Conservation (phyloP, 2,888 invertebrate species). For the Thera britannica region DNA sequence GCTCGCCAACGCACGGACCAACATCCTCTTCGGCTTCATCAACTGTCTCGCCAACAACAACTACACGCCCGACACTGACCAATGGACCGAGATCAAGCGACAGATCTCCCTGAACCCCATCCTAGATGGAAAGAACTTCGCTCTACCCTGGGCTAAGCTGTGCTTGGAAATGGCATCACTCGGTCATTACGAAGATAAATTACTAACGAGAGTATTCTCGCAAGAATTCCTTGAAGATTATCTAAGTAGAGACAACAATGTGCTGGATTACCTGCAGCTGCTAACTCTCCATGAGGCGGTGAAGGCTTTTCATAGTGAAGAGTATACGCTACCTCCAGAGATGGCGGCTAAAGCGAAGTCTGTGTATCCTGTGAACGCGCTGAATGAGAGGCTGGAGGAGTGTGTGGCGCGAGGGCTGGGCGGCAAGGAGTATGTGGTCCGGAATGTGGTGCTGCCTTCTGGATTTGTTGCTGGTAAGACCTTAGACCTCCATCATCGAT, state of each 20-base stretch:
- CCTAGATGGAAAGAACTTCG: conserved; percentile 61
- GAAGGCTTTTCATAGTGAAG: conserved; percentile 68
- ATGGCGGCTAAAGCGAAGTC: conserved; percentile 65
- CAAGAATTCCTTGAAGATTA: conserved; percentile 74
- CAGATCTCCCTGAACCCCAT: conserved; percentile 71
- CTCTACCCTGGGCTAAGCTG: conserved; percentile 82
- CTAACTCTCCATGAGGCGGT: conserved; percentile 84
- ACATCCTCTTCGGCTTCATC: conserved; percentile 78
- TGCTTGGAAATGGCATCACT: conserved; percentile 85
- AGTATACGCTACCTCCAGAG: conserved; percentile 66
- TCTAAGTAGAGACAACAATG: conserved; percentile 62
- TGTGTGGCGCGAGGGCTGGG: conserved; percentile 84
- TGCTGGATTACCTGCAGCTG: conserved; percentile 77
- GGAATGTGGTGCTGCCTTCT: conserved; percentile 79
- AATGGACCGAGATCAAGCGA: conserved; percentile 79
- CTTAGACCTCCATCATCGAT: not conserved
- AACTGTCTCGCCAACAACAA: conserved; percentile 85
- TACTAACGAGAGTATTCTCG: conserved; percentile 82
- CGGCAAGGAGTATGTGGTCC: conserved; percentile 81
- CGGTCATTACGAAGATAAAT: conserved; percentile 81
- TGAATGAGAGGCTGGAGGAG: conserved; percentile 72
- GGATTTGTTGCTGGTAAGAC: conserved; percentile 80
- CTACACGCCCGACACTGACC: conserved; percentile 80
- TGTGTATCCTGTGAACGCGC: conserved; percentile 57
- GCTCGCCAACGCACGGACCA: conserved; percentile 67